These are phyloP conservation scores for Egretta garzetta DNA, from an alignment of 2,113 vertebrate genomes.

Conservation along the genomic window DNA sequence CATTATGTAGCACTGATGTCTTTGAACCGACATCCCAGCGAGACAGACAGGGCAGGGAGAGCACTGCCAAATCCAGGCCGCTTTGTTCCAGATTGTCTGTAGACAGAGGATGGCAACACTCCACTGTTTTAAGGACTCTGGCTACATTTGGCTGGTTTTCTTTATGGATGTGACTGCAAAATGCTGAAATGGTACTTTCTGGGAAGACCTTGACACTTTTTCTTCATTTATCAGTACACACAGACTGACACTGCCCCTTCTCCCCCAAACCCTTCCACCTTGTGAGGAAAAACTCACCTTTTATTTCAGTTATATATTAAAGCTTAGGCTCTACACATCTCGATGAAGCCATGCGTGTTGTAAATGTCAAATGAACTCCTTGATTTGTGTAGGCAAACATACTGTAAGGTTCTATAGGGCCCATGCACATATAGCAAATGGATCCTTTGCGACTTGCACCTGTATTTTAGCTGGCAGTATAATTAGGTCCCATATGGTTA, in stretches of 20 bases:
- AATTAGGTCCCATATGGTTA: slow-evolving; percentile 66
- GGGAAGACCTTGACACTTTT: neutral
- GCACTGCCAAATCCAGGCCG: neutral
- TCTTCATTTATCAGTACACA: neutral
- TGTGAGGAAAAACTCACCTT: neutral
- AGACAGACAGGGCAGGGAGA: neutral
- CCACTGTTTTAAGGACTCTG: neutral
- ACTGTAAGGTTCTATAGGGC: neutral
- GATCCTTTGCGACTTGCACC: neutral
- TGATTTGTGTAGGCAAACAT: neutral
- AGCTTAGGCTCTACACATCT: neutral
- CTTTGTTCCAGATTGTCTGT: neutral
- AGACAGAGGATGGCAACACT: neutral
- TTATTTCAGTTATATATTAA: neutral
- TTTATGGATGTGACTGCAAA: neutral
- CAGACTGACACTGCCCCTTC: neutral
- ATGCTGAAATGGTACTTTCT: neutral
- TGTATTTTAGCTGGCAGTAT: slow-evolving; percentile 35
- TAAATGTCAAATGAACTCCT: neutral
- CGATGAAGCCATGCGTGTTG: fast-evolving
- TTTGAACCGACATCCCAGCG: neutral
- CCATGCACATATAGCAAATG: neutral
- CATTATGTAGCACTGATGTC: neutral
- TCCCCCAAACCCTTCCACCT: neutral
- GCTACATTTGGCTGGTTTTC: neutral